phyloP scores from a whole-genome alignment of 1,140 invertebrate species.

The Subanguina moxae region DNA sequence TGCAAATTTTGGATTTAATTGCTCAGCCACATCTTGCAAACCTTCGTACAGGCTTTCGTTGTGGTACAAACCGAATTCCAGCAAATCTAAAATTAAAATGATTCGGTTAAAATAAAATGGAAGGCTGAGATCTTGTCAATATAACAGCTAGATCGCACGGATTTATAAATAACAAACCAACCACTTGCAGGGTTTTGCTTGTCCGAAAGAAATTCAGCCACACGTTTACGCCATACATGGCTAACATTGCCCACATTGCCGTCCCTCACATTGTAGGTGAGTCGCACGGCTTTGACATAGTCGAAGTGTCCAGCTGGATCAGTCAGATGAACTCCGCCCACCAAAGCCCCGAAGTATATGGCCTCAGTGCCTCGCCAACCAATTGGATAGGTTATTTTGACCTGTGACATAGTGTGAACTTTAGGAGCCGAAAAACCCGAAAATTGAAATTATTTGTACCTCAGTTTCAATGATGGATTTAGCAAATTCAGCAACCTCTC shows the following conservation, averaged over 20 bases:
- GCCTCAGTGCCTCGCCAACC: constrained; percentile 59
- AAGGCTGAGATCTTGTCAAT: too few relatives aligned
- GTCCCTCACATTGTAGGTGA: constrained; percentile 57
- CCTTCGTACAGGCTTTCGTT: constrained; percentile 58
- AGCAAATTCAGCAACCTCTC: constrained; percentile 51
- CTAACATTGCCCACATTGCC: constrained; percentile 51
- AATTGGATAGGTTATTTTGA: constrained; percentile 59
- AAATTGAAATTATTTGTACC: constrained; percentile 24
- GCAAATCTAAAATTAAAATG: constrained; percentile 43
- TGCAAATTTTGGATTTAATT: constrained; percentile 55
- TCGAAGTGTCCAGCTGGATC: constrained; percentile 57
- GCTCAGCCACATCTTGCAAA: constrained; percentile 56
- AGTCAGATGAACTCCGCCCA: constrained; percentile 53
- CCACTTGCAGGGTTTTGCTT: constrained; percentile 53
- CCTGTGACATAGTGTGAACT: too few relatives aligned
- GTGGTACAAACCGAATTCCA: constrained; percentile 58
- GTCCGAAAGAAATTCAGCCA: constrained; percentile 45
- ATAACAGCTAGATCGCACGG: too few relatives aligned
- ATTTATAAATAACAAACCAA: too few relatives aligned
- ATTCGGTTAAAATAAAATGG: too few relatives aligned
- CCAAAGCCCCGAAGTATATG: constrained; percentile 58
- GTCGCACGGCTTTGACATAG: constrained; percentile 51
- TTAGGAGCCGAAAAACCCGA: too few relatives aligned
- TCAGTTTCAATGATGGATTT: constrained; percentile 56
- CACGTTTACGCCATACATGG: constrained; percentile 48